phyloP scores from a whole-genome alignment of 2,113 vertebrate species.

The Microtus montanus region DNA sequence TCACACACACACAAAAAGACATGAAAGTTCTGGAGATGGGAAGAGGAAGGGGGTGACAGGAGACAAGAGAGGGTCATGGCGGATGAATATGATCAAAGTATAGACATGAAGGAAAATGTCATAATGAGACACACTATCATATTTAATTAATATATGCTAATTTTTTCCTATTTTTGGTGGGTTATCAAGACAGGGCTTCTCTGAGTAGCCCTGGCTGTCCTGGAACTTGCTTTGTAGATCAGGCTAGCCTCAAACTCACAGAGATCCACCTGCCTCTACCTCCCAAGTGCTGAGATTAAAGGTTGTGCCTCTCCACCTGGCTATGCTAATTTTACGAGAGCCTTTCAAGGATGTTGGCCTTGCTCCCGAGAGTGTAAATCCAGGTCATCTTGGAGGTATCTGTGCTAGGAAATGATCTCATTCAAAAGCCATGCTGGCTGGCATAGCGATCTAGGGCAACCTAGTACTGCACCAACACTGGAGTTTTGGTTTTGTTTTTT shows the following conservation, averaged over 20 bases:
- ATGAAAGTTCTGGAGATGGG: not conserved
- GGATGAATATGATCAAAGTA: not conserved
- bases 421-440: not conserved
- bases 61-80: not conserved
- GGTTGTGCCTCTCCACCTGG: not conserved
- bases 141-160: not conserved
- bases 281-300: not conserved
- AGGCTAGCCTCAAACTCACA: not conserved
- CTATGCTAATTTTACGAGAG: not conserved
- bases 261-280: not conserved
- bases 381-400: not conserved
- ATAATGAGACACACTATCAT: not conserved
- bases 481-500: not conserved
- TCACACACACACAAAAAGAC: not conserved
- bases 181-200: not conserved
- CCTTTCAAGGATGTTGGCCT: not conserved
- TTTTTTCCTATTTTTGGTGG: not conserved
- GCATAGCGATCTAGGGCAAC: not conserved
- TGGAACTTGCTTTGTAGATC: not conserved
- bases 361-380: not conserved
- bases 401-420: not conserved
- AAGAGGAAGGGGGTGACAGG: not conserved
- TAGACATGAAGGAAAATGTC: not conserved
- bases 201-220: not conserved
- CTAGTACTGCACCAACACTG: not conserved